A percentile compares a stretch with the other conserved stretches of the same genome.
Conservation (phyloP, 2,797 vertebrate genomes). For the Mastacembelus armatus region DNA sequence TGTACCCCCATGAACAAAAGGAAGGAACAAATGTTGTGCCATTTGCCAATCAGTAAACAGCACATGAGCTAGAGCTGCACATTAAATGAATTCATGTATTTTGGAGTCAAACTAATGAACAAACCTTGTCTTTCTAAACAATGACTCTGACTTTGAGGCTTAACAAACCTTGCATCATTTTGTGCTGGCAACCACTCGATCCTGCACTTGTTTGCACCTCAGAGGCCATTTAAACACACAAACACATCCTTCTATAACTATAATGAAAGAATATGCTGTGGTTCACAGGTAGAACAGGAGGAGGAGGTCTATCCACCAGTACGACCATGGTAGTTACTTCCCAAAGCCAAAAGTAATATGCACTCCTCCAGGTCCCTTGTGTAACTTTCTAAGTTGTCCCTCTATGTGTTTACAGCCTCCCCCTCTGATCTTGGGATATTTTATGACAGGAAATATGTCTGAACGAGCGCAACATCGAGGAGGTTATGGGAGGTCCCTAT, state of each 20-base stretch:
- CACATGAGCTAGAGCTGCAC: constrained; percentile 10
- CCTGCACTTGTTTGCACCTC: constrained; percentile 28
- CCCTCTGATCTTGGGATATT: constrained; percentile 66
- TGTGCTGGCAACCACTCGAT: constrained; percentile 5
- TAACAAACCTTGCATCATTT: constrained; percentile 15
- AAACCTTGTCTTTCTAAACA: constrained; percentile 37
- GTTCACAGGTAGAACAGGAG: constrained; percentile 22
- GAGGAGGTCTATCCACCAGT: constrained; percentile 4
- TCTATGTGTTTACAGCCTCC: constrained; percentile 63
- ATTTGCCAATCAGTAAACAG: constrained; percentile 29
- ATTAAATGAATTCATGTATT: constrained; percentile 14
- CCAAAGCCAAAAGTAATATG: constrained; percentile 28
- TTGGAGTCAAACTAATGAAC: constrained; percentile 2
- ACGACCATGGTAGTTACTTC: constrained; percentile 25
- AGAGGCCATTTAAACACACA: constrained; percentile 22
- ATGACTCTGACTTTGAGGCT: constrained; percentile 20
- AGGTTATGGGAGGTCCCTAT: constrained; percentile 61
- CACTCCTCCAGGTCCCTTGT: constrained; percentile 4
- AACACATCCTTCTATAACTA: constrained; percentile 20
- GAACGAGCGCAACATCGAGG: constrained; percentile 47
- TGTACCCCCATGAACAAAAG: background rate
- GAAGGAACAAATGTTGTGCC: constrained; percentile 4
- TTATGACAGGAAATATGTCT: constrained; percentile 73
- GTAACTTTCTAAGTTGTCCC: constrained; percentile 34
- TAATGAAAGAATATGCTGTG: constrained; percentile 3